These are phyloP conservation scores for Pollenia amentaria DNA, from an alignment of 2,888 invertebrate species.

Conservation along the genomic window DNA sequence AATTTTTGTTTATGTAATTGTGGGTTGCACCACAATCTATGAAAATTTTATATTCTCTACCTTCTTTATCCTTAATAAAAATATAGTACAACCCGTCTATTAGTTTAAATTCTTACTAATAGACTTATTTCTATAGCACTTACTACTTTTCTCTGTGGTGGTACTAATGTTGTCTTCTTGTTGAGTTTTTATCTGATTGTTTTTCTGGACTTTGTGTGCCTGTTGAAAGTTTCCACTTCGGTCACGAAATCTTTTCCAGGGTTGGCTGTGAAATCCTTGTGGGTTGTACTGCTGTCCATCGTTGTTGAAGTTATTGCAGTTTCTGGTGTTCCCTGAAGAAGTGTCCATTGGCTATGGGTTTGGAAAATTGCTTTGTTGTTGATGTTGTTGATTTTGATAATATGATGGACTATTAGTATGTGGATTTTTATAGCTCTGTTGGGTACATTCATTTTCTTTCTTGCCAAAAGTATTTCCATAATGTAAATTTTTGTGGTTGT, in stretches of 20 bases:
- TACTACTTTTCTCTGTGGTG: constrained; percentile 29
- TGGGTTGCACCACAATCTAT: constrained; percentile 37
- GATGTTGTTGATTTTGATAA: constrained; percentile 26
- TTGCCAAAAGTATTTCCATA: neutral
- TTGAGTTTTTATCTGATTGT: constrained; percentile 18
- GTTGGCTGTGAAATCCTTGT: constrained; percentile 19
- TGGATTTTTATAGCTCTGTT: neutral
- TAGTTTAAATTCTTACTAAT: constrained; percentile 44
- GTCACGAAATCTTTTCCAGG: constrained; percentile 25
- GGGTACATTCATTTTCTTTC: too few relatives aligned
- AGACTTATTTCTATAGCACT: constrained; percentile 32
- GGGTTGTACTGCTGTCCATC: constrained; percentile 20
- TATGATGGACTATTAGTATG: constrained; percentile 12
- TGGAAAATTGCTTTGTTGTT: constrained; percentile 32
- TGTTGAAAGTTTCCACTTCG: constrained; percentile 29
- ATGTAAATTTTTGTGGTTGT: constrained; percentile 9
- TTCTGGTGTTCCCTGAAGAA: constrained; percentile 32
- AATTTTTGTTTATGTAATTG: constrained; percentile 22
- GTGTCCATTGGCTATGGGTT: constrained; percentile 32
- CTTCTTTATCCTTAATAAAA: constrained; percentile 37
- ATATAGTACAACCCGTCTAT: constrained; percentile 32
- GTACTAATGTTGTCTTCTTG: constrained; percentile 22
- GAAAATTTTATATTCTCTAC: constrained; percentile 24
- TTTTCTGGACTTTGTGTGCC: neutral
- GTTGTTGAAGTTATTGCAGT: constrained; percentile 30